Conservation (phyloP, 92 coral and sea anemone genomes). For the Epizoanthus ramosus region DNA sequence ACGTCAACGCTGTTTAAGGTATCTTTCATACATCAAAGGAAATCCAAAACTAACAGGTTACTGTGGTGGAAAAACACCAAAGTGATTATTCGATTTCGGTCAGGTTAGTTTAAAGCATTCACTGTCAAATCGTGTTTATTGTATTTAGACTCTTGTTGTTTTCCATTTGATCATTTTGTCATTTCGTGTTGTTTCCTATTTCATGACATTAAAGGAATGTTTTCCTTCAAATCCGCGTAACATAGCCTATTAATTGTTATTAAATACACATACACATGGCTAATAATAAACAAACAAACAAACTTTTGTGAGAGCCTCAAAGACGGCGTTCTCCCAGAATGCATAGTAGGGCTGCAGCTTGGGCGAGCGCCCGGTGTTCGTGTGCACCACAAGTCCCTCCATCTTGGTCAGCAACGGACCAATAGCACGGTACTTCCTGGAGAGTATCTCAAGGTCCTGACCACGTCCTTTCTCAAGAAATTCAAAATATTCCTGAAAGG, state of each 20-base stretch:
- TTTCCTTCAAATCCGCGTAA: no score
- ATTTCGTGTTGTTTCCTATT: no score
- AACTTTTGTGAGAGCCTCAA: conserved; percentile 91
- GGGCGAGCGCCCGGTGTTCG: conserved; percentile 92
- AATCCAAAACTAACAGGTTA: no score
- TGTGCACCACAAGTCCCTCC: conserved; percentile 99
- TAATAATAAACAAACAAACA: neutral
- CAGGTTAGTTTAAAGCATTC: no score
- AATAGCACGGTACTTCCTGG: conserved; percentile 93
- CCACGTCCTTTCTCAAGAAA: conserved; percentile 80
- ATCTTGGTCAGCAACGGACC: conserved; percentile 97
- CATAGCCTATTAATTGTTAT: neutral
- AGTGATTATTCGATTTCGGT: no score
- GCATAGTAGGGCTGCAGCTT: conserved; percentile 94
- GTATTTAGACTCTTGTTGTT: no score
- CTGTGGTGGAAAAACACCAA: no score
- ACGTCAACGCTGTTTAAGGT: no score
- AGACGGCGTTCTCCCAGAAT: conserved; percentile 90
- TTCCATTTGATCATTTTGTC: no score
- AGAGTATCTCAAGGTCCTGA: conserved; percentile 76
- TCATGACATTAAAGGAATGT: no score
- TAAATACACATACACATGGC: neutral
- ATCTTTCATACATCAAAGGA: no score
- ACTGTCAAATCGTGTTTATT: no score
- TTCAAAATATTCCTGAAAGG: conserved; percentile 87